phyloP scores from a whole-genome alignment of 92 coral and sea anemone genomes.

The Palythoa caribaeorum region DNA sequence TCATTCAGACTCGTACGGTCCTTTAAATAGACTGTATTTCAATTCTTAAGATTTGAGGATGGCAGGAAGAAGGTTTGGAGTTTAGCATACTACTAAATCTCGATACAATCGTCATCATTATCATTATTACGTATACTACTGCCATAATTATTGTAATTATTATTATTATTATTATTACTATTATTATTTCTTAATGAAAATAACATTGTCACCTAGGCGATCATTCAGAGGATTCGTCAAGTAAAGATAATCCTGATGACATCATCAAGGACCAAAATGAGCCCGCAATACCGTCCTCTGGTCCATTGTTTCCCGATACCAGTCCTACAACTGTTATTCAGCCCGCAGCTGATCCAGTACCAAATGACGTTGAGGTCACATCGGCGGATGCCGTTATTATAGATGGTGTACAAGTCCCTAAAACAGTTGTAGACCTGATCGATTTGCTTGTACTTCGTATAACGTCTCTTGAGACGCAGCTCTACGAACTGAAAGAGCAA shows the following conservation, averaged over 20 bases:
- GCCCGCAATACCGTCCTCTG: background rate
- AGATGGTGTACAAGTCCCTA: conserved; percentile 21
- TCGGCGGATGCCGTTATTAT: background rate
- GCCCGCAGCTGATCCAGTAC: background rate
- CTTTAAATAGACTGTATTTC: background rate
- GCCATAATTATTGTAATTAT: too few relatives aligned
- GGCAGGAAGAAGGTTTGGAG: too few relatives aligned
- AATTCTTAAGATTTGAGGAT: too few relatives aligned
- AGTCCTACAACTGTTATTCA: background rate
- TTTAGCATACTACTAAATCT: too few relatives aligned
- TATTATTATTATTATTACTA: too few relatives aligned
- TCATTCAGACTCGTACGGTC: background rate
- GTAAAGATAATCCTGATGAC: background rate
- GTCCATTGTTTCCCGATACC: background rate
- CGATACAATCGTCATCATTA: too few relatives aligned
- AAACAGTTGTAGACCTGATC: background rate
- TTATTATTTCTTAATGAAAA: too few relatives aligned
- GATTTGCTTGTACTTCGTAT: background rate
- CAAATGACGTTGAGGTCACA: background rate
- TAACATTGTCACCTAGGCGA: background rate
- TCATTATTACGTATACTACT: too few relatives aligned
- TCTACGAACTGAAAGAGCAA: background rate
- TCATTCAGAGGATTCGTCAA: background rate
- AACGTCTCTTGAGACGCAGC: background rate
- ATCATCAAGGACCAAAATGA: background rate